phyloP scores from a whole-genome alignment of 2,113 vertebrate genomes.

The Gasterosteus nipponicus region DNA sequence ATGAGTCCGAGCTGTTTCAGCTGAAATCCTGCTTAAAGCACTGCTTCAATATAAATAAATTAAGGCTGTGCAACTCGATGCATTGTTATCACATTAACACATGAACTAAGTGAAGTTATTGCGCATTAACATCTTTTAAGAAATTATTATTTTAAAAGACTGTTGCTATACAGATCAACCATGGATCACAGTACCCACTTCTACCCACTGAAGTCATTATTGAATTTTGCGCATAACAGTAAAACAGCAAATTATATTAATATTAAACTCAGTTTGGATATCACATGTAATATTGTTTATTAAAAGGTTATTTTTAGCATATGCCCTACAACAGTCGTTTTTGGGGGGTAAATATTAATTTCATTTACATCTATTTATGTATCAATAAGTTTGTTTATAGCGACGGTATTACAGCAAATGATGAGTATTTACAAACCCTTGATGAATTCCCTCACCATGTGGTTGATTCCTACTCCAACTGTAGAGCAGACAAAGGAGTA shows the following conservation, averaged over 20 bases:
- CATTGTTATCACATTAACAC: too few species aligned
- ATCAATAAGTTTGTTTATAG: background rate
- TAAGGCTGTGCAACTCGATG: too few species aligned
- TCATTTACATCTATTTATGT: background rate
- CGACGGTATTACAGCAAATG: background rate
- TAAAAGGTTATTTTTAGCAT: background rate
- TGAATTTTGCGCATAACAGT: too few species aligned
- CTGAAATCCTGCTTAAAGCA: too few species aligned
- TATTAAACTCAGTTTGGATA: background rate
- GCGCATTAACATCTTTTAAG: too few species aligned
- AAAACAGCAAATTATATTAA: too few species aligned
- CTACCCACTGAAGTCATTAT: too few species aligned
- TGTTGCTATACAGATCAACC: background rate
- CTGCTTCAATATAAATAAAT: too few species aligned
- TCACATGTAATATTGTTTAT: background rate
- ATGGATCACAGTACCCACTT: too few species aligned
- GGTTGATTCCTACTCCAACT: constrained; percentile 30
- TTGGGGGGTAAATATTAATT: background rate
- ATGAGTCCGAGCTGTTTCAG: background rate
- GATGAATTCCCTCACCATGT: constrained; percentile 12
- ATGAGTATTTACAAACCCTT: background rate
- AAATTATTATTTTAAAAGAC: too few species aligned
- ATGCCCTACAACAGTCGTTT: background rate
- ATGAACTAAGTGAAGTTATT: too few species aligned
- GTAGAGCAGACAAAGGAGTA: constrained; percentile 57